Evolutionary conservation across 2,797 vertebrate genomes (phyloP), one percentile per base, ranked within the genome.

Genomic region (Cichlasoma orientale): DNA sequence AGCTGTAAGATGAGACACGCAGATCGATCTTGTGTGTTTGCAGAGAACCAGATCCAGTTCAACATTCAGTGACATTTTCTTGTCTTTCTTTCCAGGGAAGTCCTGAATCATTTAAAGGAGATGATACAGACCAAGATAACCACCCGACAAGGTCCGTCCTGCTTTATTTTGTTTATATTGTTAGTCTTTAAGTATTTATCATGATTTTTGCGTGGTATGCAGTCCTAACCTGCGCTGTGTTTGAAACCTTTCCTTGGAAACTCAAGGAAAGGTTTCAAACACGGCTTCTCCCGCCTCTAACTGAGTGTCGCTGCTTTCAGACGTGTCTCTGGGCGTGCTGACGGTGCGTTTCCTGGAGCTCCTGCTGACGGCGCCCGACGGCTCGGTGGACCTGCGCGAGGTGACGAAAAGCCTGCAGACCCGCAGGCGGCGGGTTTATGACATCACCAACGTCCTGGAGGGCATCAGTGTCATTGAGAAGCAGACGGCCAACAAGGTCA

Each of bases 361-460:
- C 50, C 80, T 99, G 74, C 92, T 88, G 82, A 75, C 79, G 3
- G 92, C 97, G 3, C 96, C 97, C 0, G 92, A 96, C 0, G 95
- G 96, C 16, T 87, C 95, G 16, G 90, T 99, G 66, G 97, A 99
- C 92, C 91, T 98, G 66, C 95, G 97, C n/a, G 92, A 96, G 29
- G 97, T 93, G 2, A 91, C 95, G 1, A 76, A 38, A 3, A 89
- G 76, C 16, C 93, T 99, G 66, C 95, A 95, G 5, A 96, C 97
- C 1, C 87, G 95, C 4, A 96, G 96, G 61, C 93, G 97, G 14
- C 93, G 97, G 11, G 93, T 99, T 0, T 97, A 98, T 13, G 97
- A 99, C 91, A 96, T 99, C 93, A 98, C 97, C 88, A 97, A 96
- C 1, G 96, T 98, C 50, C 89, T 99, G 69, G 93, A 95, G 27